Base-by-base conservation (phyloP, 2,113 vertebrate species). In the Phycodurus eques region DNA sequence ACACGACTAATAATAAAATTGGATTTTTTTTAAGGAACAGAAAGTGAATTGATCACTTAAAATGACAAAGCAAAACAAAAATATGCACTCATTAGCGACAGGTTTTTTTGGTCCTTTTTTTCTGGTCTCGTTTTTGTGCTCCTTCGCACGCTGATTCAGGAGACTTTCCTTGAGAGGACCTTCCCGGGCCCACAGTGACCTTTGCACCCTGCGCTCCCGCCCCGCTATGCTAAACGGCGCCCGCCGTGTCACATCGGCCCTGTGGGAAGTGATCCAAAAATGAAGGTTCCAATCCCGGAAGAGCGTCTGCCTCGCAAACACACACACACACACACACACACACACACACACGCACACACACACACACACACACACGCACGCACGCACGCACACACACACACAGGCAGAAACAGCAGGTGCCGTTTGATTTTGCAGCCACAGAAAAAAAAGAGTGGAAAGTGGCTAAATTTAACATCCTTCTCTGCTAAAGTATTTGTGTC, bases 401-500 rank as follows among this genome's bases (percentile, higher is more conserved):
- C 33, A 6, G 14, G 0, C 77, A 76, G 74, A 68, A 79, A 85
- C 73, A 81, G 80, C 56, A 82, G 81, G 76, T 73, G 76, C 83
- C 79, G 85, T 87, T 90, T 88, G 90, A 90, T 91, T 89, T 74
- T 81, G 79, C 80, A 88, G 80, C 80, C 82, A 80, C 82, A 86
- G 83, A 88, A 8, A 53, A 17, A 49, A 68, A 87, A 85, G 35
- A 39, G 49, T 19, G 31, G 59, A 61, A 87, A 85, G 83, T 77
- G 84, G 82, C 87, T 90, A 89, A 88, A 89, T 91, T 88, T 90
- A 91, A 88, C 90, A 88, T 80, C 83, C 56, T 83, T 80, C 84
- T 70, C 80, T 73, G 56, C 84, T 64, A 77, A 81, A 72, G 80
- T 83, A 74, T 87, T 83, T 83, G 77, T 84, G 81, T 87, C 80